Percentiles rank a stretch among this genome's conserved stretches.
These are phyloP conservation scores for Hippoglossus hippoglossus DNA, from an alignment of 2,797 vertebrate genomes.

Conservation along the genomic window DNA sequence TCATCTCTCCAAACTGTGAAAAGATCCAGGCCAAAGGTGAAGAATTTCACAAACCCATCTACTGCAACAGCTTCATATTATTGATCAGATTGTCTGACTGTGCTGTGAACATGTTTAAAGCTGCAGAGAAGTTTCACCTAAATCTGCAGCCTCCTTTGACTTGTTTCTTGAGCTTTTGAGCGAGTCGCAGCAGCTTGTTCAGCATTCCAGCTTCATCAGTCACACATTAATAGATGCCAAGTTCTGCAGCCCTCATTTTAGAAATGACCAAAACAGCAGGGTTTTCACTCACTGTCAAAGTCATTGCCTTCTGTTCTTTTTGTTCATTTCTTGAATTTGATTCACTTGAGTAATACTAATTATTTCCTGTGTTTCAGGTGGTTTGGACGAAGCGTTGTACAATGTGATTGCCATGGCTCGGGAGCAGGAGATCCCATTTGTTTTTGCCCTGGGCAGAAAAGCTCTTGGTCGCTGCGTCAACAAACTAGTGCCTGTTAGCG, in stretches of 20 bases:
- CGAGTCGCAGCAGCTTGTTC: too few relatives aligned
- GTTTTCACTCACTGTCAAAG: background rate
- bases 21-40: slow-evolving; percentile 99
- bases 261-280: background rate
- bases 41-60: background rate
- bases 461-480: slow-evolving; percentile 98
- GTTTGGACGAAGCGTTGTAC: slow-evolving; percentile 96
- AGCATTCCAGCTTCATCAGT: background rate
- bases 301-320: background rate
- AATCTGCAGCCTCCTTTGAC: background rate
- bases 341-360: background rate
- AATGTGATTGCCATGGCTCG: slow-evolving; percentile 98
- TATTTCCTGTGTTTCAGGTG: slow-evolving; percentile 83
- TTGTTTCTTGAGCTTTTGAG: background rate
- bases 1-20: slow-evolving; percentile 99
- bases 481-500: slow-evolving; percentile 97
- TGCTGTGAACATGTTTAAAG: background rate
- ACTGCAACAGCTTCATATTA: background rate
- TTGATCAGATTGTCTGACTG: background rate
- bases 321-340: background rate
- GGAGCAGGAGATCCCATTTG: slow-evolving; percentile 98
- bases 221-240: background rate
- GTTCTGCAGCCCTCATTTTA: background rate
- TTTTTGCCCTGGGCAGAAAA: slow-evolving; percentile 97
- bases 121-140: background rate